Conservation (phyloP, 2,797 vertebrate genomes). For the Melanitta fusca region DNA sequence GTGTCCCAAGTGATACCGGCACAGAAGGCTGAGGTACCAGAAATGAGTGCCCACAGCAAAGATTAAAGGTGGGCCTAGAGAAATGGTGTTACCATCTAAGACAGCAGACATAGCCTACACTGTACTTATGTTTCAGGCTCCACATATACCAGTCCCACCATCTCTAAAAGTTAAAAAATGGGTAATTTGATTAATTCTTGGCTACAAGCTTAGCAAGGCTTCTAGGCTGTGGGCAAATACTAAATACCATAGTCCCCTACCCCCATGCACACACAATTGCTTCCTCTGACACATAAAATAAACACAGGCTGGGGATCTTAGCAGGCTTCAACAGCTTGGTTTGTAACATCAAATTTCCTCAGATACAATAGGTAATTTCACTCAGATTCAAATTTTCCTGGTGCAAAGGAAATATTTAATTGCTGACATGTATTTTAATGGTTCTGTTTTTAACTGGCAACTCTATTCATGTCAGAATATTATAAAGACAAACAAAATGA, state of each 20-base stretch:
- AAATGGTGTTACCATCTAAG: background rate
- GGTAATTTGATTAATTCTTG: background rate
- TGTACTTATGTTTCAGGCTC: background rate
- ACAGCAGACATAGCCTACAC: background rate
- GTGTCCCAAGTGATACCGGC: background rate
- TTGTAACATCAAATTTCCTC: background rate
- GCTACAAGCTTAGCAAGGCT: background rate
- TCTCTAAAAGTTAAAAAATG: background rate
- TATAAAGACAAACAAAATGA: background rate
- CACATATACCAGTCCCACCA: background rate
- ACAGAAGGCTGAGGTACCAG: background rate
- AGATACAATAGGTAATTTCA: conserved; percentile 7
- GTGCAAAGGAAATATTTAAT: conserved; percentile 36
- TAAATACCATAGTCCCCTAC: background rate
- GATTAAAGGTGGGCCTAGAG: background rate
- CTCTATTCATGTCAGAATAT: conserved; percentile 4
- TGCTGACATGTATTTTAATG: conserved; percentile 2
- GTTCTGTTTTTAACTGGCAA: background rate
- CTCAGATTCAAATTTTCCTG: background rate
- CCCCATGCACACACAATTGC: background rate
- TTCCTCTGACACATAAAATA: background rate
- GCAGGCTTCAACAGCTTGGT: background rate
- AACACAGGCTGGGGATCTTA: background rate
- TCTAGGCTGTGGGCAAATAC: background rate
- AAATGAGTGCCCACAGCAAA: background rate